phyloP scores from a whole-genome alignment of 2,888 invertebrate genomes.

The Colletes collaris region DNA sequence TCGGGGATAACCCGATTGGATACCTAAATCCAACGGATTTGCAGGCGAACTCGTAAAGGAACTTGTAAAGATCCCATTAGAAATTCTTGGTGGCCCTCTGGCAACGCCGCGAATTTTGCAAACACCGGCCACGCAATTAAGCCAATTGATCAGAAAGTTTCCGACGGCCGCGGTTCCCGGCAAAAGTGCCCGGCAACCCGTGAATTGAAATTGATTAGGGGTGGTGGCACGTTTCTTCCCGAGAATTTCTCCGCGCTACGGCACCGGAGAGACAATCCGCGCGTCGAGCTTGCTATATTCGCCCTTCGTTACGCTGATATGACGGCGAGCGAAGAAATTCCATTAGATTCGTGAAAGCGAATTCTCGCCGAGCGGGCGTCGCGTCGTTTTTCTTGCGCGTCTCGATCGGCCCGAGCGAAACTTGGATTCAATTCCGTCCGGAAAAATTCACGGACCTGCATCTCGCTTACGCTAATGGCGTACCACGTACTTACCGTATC shows the following conservation, averaged over 20 bases:
- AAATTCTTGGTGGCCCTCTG: conserved; percentile 17
- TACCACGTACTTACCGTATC: no score
- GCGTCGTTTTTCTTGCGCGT: background rate
- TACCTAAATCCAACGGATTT: conserved; percentile 19
- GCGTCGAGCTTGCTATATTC: conserved; percentile 14
- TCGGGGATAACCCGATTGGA: conserved; percentile 22
- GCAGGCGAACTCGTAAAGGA: conserved; percentile 24
- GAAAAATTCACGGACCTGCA: no score
- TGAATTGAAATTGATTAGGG: conserved; percentile 61
- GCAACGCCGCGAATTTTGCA: conserved; percentile 28
- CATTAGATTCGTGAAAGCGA: conserved; percentile 45
- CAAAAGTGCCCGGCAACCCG: conserved; percentile 5
- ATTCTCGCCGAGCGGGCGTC: no score
- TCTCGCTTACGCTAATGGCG: no score
- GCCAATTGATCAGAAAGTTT: conserved; percentile 52
- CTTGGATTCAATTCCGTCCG: no score
- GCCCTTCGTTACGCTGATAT: conserved; percentile 42
- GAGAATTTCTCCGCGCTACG: conserved; percentile 13
- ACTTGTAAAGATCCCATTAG: conserved; percentile 42
- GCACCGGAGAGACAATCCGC: conserved; percentile 30
- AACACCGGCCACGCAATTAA: conserved; percentile 49
- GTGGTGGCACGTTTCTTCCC: conserved; percentile 33
- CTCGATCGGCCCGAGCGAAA: no score
- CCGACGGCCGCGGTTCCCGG: conserved; percentile 15
- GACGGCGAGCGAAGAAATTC: conserved; percentile 52